Conservation (phyloP, 1,140 invertebrate genomes). For the Drosophila persimilis region DNA sequence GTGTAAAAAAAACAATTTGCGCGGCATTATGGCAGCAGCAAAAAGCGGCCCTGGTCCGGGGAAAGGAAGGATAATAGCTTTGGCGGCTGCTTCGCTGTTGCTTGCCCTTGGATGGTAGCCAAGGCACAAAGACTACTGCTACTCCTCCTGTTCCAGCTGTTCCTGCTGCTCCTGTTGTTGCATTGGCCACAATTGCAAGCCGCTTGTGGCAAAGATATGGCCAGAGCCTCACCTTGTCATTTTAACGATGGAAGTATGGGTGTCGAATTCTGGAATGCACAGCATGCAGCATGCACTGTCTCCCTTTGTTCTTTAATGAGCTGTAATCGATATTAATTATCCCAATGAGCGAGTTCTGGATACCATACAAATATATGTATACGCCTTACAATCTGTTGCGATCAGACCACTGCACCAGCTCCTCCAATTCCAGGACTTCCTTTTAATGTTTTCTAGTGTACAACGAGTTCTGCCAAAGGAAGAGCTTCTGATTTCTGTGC, state of each 20-base stretch:
- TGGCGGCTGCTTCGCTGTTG: constrained; percentile 57
- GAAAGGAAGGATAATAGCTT: constrained; percentile 56
- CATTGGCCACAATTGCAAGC: constrained; percentile 58
- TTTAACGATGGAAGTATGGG: constrained; percentile 37
- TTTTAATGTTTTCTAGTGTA: neutral
- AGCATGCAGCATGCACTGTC: constrained; percentile 30
- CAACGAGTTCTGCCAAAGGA: no score
- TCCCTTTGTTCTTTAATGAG: constrained; percentile 60
- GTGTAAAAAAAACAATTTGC: constrained; percentile 66
- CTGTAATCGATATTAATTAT: constrained; percentile 59
- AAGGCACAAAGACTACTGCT: constrained; percentile 22
- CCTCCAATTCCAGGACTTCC: neutral
- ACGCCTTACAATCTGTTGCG: constrained; percentile 22
- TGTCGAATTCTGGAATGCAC: constrained; percentile 14
- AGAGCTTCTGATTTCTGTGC: no score
- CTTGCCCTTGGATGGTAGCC: constrained; percentile 58
- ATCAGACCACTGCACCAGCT: constrained; percentile 2
- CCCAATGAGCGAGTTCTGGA: constrained; percentile 28
- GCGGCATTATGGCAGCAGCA: constrained; percentile 34
- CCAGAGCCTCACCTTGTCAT: constrained; percentile 56
- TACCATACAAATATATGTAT: neutral
- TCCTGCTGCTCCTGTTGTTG: constrained; percentile 12
- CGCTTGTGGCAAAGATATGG: constrained; percentile 52
- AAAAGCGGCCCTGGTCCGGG: constrained; percentile 42
- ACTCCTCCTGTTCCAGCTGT: neutral